Base-by-base conservation (phyloP, 2,113 vertebrate genomes). In the Kobus ellipsiprymnus region DNA sequence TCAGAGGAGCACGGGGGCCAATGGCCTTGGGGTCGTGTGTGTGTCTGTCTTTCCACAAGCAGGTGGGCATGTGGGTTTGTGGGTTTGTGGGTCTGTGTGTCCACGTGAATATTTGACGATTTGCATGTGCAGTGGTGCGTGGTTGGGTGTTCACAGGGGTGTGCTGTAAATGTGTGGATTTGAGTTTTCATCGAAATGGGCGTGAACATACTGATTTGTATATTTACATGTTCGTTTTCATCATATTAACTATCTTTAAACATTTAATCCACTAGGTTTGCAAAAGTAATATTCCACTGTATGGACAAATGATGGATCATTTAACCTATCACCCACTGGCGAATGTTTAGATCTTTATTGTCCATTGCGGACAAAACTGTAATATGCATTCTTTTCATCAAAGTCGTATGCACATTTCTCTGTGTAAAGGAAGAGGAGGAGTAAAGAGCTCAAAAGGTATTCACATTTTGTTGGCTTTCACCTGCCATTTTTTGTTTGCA, bases 101-200 rank as follows among this genome's bases (percentile, higher is more conserved):
- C 30, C n/a, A 0, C 0, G 27, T 52, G 92, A 3, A 13, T 21
- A 21, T 1, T 7, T 23, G 36, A 21, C 6, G 10, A 1, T 50
- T 44, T 19, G 7, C 11, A 3, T 14, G 14, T n/a, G 54, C 23
- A 2, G 1, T 0, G 82, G 25, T 6, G 19, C 19, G 0, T 1
- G 21, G 27, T 7, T 19, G 36, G 13, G 71, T 6, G 62, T 60
- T 16, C 81, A 3, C 4, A 5, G 3, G 60, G 67, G 1, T 7
- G 15, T 23, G n/a, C 10, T 36, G 7, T 7, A 13, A 14, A 11
- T 1, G 4, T 5, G 9, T 3, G 0, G 2, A 0, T 44, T 33
- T 46, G 50, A 16, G 2, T 55, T 46, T 64, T 21, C 92, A 15
- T 0, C 2, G n/a, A 16, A 3, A 46, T 2, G 29, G 16, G 4